Conservation (phyloP, 2,888 invertebrate genomes). For the Hybos culiciformis region DNA sequence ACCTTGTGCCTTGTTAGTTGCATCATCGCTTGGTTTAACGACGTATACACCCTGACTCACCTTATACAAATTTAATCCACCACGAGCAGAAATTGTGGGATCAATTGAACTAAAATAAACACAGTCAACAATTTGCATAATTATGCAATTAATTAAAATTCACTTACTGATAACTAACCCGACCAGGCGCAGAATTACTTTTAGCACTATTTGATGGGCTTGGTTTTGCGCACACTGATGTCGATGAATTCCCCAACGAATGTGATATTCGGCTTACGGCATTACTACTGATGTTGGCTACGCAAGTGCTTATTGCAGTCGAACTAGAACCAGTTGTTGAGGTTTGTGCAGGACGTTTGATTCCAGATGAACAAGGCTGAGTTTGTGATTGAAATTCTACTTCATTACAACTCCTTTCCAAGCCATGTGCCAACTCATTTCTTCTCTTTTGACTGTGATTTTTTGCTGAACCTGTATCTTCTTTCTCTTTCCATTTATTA, state of each 20-base stretch:
- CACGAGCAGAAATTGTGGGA: constrained; percentile 33
- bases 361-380: neutral
- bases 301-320: constrained; percentile 21
- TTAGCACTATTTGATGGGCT: constrained; percentile 37
- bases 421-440: constrained; percentile 42
- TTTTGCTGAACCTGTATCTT: neutral
- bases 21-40: constrained; percentile 51
- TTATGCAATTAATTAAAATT: neutral
- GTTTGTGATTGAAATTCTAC: constrained; percentile 8
- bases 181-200: constrained; percentile 36
- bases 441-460: constrained; percentile 23
- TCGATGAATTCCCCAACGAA: constrained; percentile 34
- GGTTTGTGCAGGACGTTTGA: constrained; percentile 15
- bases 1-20: constrained; percentile 49
- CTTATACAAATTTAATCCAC: constrained; percentile 35
- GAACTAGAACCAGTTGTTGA: constrained; percentile 23
- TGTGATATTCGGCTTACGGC: constrained; percentile 32
- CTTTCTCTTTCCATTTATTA: neutral
- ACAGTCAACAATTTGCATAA: neutral
- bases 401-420: constrained; percentile 53
- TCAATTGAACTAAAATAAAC: constrained; percentile 29
- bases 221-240: constrained; percentile 34
- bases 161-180: constrained; percentile 27
- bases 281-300: constrained; percentile 13
- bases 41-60: constrained; percentile 45